Base-by-base conservation (phyloP, 2,113 vertebrate genomes). In the Leptobrachium leishanense region DNA sequence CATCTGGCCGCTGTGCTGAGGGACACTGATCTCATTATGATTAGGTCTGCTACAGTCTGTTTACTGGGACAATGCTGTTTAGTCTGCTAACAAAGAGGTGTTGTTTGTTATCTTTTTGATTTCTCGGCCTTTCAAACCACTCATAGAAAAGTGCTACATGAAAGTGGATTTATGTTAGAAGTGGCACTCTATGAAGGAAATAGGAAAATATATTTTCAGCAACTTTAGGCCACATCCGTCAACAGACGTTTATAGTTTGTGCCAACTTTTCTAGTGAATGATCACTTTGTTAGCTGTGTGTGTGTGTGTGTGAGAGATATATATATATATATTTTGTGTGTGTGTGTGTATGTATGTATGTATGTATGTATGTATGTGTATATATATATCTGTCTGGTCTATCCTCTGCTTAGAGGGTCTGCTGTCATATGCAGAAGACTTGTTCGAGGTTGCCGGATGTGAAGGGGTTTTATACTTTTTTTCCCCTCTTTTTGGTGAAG, bases 61-160 rank as follows among this genome's bases (percentile, higher is more conserved):
- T 54, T 13, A 44, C 31, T 42, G 31, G 63, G 41, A 77, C 39
- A 75, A 65, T 65, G n/a, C 63, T 67, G 62, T 72, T 79, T 73
- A 79, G 77, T 79, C 77, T 57, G 15, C 67, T 43, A 66, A 73
- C 62, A 43, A 67, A 68, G 50, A 44, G 4, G 46, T 46, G 13
- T 43, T 54, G 70, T 72, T 55, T 67, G 69, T 79, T 55, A 72
- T 79, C 62, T 43, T 55, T 67, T 59, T 79, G 50, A 67, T 74
- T 73, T 74, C 11, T 74, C 15, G 20, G 67, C 70, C 70, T 79
- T 55, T 6, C 70, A 54, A 40, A 70, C 77, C 70, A 73, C 70
- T 68, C 62, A 44, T 44, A 72, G 62, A 39, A 72, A 79, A 79
- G 62, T 64, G 15, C 62, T 65, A 72, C 62, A 66, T 65, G 15